These are phyloP conservation scores for Leptinotarsa lineolata DNA, from an alignment of 1,140 invertebrate genomes.

Conservation along the genomic window DNA sequence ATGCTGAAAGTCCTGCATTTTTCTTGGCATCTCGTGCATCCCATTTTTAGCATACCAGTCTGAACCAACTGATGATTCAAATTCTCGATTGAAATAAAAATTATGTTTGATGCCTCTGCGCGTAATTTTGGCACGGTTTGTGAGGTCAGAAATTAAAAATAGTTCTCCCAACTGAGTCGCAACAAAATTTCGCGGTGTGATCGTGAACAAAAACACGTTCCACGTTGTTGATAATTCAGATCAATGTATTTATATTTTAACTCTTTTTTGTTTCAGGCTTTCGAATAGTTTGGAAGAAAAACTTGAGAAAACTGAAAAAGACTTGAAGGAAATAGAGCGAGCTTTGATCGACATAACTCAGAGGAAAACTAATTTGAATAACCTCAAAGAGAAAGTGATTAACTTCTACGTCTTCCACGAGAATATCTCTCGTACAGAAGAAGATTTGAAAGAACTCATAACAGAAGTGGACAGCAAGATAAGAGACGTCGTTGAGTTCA, in stretches of 20 bases:
- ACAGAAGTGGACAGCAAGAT: constrained; percentile 61
- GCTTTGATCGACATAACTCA: constrained; percentile 67
- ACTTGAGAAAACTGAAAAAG: constrained; percentile 63
- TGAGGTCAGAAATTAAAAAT: constrained; percentile 47
- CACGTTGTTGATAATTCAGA: constrained; percentile 22
- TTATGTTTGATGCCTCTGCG: constrained; percentile 16
- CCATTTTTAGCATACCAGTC: background rate
- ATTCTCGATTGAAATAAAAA: background rate
- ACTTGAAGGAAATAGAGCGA: constrained; percentile 64
- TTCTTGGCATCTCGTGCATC: background rate
- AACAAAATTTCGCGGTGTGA: background rate
- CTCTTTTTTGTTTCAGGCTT: constrained; percentile 55
- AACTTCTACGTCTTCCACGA: constrained; percentile 75
- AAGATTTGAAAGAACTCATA: constrained; percentile 54
- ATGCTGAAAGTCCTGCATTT: no score
- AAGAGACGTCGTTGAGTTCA: constrained; percentile 65
- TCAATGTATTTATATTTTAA: background rate
- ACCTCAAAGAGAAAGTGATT: constrained; percentile 65
- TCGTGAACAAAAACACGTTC: constrained; percentile 28
- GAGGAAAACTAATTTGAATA: constrained; percentile 67
- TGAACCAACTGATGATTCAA: constrained; percentile 6
- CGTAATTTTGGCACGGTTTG: constrained; percentile 41
- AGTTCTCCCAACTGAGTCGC: constrained; percentile 15
- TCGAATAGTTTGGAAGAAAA: constrained; percentile 62
- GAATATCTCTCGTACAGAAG: constrained; percentile 64